Base-by-base conservation (phyloP, 2,113 vertebrate genomes). In the Megaleporinus macrocephalus region DNA sequence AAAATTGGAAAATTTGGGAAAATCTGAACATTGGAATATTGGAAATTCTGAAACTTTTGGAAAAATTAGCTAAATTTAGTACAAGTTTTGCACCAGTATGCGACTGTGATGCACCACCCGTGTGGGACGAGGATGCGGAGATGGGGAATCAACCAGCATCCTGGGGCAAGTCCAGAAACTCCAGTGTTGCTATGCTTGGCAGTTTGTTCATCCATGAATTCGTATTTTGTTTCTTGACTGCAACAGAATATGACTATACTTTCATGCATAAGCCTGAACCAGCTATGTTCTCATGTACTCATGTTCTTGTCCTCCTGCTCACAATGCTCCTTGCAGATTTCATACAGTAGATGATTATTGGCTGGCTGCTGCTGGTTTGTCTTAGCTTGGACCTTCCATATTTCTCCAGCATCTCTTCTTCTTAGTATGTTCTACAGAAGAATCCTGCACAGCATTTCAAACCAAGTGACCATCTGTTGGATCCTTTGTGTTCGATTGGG, bases 161-260 rank as follows among this genome's bases (percentile, higher is more conserved):
- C 68, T 29, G 73, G 78, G 83, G 83, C 79, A 79, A 82, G 83
- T 84, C 69, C 71, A 71, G 27, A 30, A 49, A 9, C 30, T 41
- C 16, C 15, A 57, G 49, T 36, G 44, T 61, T 63, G 30, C n/a
- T 22, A 86, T 69, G 30, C 72, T 22, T 29, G 86, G 51, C 27
- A 33, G 91, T 92, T 92, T 92, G 90, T 83, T 92, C 90, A 91
- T 94, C 92, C 90, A 91, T 92, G 87, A 80, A 65, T 83, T 84
- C 84, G 26, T 77, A 80, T 59, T 66, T 44, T 70, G 68, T 53
- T 81, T 47, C 70, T 75, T 80, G 89, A 90, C 92, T 93, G 91
- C 90, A 89, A 85, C 80, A 83, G 90, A 92, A 90, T 68, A 86
- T 86, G 90, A 90, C 88, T 79, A 81, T 80, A 76, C 86, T 84